phyloP scores from a whole-genome alignment of 2,888 invertebrate species.

The Acanthosepion pharaonis region DNA sequence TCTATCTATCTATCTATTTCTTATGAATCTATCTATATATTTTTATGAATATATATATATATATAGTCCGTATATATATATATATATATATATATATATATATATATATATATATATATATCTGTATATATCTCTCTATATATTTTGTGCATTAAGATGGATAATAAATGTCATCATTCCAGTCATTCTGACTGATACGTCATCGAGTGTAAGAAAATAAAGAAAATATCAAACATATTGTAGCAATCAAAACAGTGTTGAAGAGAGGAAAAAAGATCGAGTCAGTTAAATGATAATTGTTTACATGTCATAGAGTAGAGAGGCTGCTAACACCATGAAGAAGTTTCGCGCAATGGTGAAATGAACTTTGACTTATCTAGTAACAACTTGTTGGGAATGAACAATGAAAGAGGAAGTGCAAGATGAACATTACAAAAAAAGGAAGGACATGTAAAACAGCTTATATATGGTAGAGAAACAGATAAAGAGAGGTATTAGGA shows the following conservation, averaged over 20 bases:
- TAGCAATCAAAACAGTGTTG: neutral
- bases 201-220: neutral
- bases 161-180: neutral
- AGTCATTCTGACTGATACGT: neutral
- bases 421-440: no score
- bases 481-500: neutral
- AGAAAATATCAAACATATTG: neutral
- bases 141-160: neutral
- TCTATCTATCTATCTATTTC: neutral
- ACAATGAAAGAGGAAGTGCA: neutral
- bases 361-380: neutral
- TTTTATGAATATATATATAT: neutral
- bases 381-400: neutral
- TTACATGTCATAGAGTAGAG: neutral
- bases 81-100: neutral
- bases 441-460: no score
- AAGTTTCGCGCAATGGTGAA: neutral
- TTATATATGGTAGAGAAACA: neutral
- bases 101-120: neutral
- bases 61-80: neutral
- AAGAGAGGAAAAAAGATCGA: neutral
- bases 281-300: neutral
- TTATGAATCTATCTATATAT: neutral
- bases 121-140: neutral
- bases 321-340: neutral